A percentile compares a stretch with the other conserved stretches of the same genome.
Evolutionary conservation across 1,140 invertebrate genomes (phyloP).

Genomic region (Drosophila triauraria): DNA sequence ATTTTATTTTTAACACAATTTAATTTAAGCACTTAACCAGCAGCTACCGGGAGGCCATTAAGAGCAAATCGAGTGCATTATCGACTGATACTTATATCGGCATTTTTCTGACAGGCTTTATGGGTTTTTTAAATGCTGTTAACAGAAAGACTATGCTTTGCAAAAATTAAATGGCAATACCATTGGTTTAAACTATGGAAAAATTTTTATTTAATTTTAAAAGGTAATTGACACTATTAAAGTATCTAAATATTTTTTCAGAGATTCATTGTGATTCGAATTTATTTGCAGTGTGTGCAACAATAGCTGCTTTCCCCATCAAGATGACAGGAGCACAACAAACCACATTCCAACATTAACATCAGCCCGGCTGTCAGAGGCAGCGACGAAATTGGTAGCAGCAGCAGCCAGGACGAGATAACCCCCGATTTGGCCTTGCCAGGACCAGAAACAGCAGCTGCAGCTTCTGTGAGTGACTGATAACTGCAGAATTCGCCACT

Average conservation of each 20-base stretch:
- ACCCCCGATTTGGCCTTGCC: slow-evolving; percentile 30
- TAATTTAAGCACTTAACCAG: slow-evolving; percentile 20
- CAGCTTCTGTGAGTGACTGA: slow-evolving; percentile 56
- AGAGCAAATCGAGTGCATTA: slow-evolving; percentile 19
- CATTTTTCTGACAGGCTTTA: slow-evolving; percentile 9
- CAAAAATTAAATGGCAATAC: no score
- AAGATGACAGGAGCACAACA: slow-evolving; percentile 26
- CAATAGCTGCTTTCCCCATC: slow-evolving; percentile 10
- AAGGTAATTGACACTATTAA: no score
- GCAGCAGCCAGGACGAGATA: slow-evolving; percentile 20
- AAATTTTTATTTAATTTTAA: not conserved
- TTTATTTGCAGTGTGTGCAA: slow-evolving; percentile 3
- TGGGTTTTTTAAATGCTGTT: not conserved
- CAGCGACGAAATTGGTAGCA: slow-evolving; percentile 18
- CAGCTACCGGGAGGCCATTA: slow-evolving; percentile 11
- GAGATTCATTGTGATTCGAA: not conserved
- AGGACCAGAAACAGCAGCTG: slow-evolving; percentile 17
- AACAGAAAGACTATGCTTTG: not conserved
- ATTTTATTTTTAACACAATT: slow-evolving; percentile 39
- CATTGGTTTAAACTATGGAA: not conserved
- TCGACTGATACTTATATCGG: not conserved
- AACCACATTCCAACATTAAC: slow-evolving; percentile 48
- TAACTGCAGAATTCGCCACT: slow-evolving; percentile 46
- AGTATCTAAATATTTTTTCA: not conserved
- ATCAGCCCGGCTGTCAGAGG: slow-evolving; percentile 45